Evolutionary conservation across 1,140 invertebrate genomes (phyloP).

Genomic region (Metaphire vulgaris): DNA sequence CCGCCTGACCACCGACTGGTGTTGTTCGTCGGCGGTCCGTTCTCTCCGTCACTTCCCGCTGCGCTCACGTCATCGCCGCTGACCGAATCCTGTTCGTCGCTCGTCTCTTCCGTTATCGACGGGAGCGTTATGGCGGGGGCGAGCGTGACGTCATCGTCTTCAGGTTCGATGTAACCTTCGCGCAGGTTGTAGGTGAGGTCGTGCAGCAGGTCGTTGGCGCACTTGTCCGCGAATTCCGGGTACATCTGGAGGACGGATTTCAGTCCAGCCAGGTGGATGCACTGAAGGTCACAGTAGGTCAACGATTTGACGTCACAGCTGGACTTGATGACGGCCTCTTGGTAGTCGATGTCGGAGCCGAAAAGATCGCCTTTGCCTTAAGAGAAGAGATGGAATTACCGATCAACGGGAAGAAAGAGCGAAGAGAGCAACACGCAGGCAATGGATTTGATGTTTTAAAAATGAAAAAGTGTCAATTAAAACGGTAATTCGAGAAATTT

Average conservation of each 20-base stretch:
- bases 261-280: conserved; percentile 79
- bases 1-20: too few relatives aligned
- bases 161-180: conserved; percentile 60
- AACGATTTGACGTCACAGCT: conserved; percentile 88
- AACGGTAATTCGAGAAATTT: too few relatives aligned
- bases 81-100: not conserved
- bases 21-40: too few relatives aligned
- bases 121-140: conserved; percentile 3
- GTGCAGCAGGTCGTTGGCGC: conserved; percentile 86
- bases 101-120: conserved; percentile 10
- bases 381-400: conserved; percentile 31
- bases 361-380: conserved; percentile 90
- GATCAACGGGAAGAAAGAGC: too few relatives aligned
- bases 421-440: too few relatives aligned
- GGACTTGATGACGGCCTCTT: conserved; percentile 78
- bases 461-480: too few relatives aligned
- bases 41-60: not conserved
- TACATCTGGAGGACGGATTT: conserved; percentile 83
- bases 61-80: not conserved
- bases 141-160: conserved; percentile 29
- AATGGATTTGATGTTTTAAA: too few relatives aligned
- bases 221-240: conserved; percentile 83
- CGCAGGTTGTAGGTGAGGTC: conserved; percentile 90
- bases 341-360: conserved; percentile 75
- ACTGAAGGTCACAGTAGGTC: conserved; percentile 92